Percentiles rank a stretch among this genome's conserved stretches.
Conservation (phyloP, 2,113 vertebrate genomes). For the Micromys minutus region DNA sequence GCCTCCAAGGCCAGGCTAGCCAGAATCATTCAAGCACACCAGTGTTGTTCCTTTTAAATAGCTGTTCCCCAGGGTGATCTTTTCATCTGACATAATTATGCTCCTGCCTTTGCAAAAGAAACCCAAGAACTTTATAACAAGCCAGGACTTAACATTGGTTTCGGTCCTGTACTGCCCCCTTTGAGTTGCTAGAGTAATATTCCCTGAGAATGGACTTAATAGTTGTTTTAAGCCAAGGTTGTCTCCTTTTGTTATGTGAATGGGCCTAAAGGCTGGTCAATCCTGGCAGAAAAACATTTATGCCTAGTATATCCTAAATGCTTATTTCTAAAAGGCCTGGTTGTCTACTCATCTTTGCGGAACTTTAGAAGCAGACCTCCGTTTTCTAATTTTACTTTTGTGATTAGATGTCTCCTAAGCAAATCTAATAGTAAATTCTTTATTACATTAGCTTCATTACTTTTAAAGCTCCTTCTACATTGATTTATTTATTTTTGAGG, state of each 20-base stretch:
- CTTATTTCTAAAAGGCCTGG: too few relatives aligned
- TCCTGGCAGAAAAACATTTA: neutral
- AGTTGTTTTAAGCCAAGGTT: neutral
- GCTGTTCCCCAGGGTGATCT: neutral
- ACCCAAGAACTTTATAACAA: neutral
- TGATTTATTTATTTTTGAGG: neutral
- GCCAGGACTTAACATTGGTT: neutral
- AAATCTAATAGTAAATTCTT: neutral
- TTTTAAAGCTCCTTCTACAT: neutral
- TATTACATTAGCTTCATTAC: neutral
- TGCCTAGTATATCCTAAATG: too few relatives aligned
- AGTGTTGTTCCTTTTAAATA: neutral
- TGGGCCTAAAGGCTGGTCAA: too few relatives aligned
- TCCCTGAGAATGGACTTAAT: neutral
- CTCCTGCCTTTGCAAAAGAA: neutral
- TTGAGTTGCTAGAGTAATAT: neutral
- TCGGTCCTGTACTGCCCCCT: neutral
- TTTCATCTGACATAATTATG: neutral
- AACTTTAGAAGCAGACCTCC: neutral
- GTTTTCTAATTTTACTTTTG: neutral
- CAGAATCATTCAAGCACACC: neutral
- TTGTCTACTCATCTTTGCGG: neutral
- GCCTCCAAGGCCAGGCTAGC: neutral
- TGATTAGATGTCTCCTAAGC: neutral
- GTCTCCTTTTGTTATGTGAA: neutral